Base-by-base conservation (phyloP, 2,113 vertebrate species). In the Gasterosteus nipponicus region DNA sequence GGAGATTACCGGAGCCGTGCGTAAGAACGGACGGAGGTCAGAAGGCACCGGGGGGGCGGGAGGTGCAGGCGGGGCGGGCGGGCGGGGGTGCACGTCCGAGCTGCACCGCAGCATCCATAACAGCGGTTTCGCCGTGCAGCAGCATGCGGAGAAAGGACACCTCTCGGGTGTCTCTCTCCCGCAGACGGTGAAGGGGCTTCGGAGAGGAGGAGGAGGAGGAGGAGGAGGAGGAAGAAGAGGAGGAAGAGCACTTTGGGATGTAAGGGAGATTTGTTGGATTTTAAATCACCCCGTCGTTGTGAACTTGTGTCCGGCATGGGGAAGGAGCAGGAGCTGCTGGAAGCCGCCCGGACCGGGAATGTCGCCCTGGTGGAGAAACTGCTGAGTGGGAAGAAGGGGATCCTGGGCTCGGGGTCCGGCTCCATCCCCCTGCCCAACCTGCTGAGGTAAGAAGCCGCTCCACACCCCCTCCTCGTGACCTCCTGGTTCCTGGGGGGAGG, bases 271-370 rank as follows among this genome's bases (percentile, higher is more conserved):
- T 41, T 69, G 58, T 84, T 77, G 85, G 90, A 77, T 89, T 78
- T 69, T 35, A 22, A 22, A 70, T 77, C 80, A 12, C 62, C 73
- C 75, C 71, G 80, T 80, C 83, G 86, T 77, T 87, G 75, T 62
- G 78, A 92, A 92, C 89, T 93, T 91, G 89, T 84, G 86, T 90
- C 90, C 88, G 92, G 93, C 93, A 98, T 99, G 97, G 97, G 97
- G 69, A 98, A 98, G 92, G 97, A 99, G 91, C 97, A 98, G 93
- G 97, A 99, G 91, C 96, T 99, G 85, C 94, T 99, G 93, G 97
- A 99, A 91, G 97, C 97, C 74, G 95, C 97, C 89, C 97, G 97
- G 83, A 99, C 96, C 65, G 97, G 97, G 90, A 99, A 99, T 89
- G 97, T 98, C 87, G 95, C 93, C 90, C 87, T 97, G 93, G 97